Evolutionary conservation across 2,797 vertebrate species (phyloP).

Genomic region (Esox masquinongy): DNA sequence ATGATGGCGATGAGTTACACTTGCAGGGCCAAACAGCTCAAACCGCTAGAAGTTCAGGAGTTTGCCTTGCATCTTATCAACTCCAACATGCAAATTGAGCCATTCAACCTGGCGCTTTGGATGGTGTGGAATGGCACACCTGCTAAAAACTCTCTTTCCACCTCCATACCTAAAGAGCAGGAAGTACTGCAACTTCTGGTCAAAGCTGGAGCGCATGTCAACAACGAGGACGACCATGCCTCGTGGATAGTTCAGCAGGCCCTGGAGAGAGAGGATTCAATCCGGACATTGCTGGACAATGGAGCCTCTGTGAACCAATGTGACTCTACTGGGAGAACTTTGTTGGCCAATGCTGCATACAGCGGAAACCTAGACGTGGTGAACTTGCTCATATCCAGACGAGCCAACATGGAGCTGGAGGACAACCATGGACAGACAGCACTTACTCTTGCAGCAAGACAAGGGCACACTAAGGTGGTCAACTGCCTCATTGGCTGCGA

Average conservation of each 20-base stretch:
- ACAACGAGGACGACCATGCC: conserved; percentile 89
- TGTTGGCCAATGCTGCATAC: conserved; percentile 91
- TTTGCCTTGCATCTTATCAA: conserved; percentile 94
- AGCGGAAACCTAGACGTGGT: conserved; percentile 95
- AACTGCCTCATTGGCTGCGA: conserved; percentile 95
- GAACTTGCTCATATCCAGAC: conserved; percentile 89
- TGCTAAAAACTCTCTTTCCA: conserved; percentile 91
- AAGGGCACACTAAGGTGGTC: conserved; percentile 96
- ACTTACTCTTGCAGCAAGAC: conserved; percentile 93
- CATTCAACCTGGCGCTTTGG: conserved; percentile 93
- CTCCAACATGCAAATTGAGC: conserved; percentile 91
- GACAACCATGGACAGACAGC: conserved; percentile 93
- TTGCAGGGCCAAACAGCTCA: conserved; percentile 90
- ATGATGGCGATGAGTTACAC: conserved; percentile 99
- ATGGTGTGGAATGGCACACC: conserved; percentile 99
- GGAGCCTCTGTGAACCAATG: conserved; percentile 94
- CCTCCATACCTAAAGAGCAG: conserved; percentile 93
- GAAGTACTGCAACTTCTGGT: conserved; percentile 96
- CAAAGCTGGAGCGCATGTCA: conserved; percentile 95
- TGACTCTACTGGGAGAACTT: conserved; percentile 89
- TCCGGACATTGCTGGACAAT: conserved; percentile 90
- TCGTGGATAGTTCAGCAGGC: conserved; percentile 94
- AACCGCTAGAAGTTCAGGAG: conserved; percentile 91
- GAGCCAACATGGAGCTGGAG: conserved; percentile 90
- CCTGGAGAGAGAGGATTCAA: conserved; percentile 94